phyloP scores from a whole-genome alignment of 2,888 invertebrate genomes.

The Bombyx huttoni region DNA sequence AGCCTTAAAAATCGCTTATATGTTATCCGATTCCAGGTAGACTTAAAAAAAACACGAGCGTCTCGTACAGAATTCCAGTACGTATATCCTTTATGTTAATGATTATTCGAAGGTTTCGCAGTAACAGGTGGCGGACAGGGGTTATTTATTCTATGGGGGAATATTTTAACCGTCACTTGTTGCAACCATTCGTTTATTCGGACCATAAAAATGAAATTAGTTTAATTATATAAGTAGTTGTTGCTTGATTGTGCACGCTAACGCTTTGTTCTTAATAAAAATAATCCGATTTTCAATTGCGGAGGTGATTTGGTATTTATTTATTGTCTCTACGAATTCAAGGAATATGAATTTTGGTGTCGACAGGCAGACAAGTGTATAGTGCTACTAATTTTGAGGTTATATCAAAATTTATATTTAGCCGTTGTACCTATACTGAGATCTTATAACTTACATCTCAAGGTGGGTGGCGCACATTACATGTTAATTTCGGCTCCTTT shows the following conservation, averaged over 20 bases:
- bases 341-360: too few relatives aligned
- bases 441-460: too few relatives aligned
- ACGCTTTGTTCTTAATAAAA: neutral
- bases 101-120: constrained; percentile 15
- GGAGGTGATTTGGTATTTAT: too few relatives aligned
- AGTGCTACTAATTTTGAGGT: too few relatives aligned
- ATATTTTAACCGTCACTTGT: constrained; percentile 37
- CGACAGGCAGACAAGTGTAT: too few relatives aligned
- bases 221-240: neutral
- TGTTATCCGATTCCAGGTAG: neutral
- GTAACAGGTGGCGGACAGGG: constrained; percentile 48
- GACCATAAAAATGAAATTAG: constrained; percentile 2
- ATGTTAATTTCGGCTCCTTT: too few relatives aligned
- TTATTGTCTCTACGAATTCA: too few relatives aligned
- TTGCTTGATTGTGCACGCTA: neutral
- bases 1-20: neutral
- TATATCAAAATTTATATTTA: too few relatives aligned
- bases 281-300: too few relatives aligned
- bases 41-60: neutral
- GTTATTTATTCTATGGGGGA: constrained; percentile 24
- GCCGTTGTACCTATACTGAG: too few relatives aligned
- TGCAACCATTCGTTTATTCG: constrained; percentile 22
- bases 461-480: too few relatives aligned
- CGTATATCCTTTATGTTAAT: neutral
- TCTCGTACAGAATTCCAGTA: neutral